A percentile compares a stretch with the other conserved stretches of the same genome.
These are phyloP conservation scores for Australoheros scitulus DNA, from an alignment of 2,113 vertebrate genomes.

Conservation along the genomic window DNA sequence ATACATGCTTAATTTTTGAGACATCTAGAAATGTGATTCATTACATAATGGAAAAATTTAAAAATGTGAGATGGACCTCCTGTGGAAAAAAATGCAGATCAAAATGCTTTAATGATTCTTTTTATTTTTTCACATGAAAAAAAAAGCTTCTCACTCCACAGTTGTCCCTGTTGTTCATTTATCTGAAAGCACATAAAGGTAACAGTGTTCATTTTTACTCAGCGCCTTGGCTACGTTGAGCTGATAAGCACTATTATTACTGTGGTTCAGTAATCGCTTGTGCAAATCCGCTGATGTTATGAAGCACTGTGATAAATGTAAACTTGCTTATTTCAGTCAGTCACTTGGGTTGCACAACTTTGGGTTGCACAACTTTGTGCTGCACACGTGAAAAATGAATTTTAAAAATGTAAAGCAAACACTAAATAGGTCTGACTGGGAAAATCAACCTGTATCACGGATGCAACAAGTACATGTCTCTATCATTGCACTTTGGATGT, in stretches of 20 bases:
- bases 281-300: constrained; percentile 28
- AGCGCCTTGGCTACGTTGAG: neutral
- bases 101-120: constrained; percentile 13
- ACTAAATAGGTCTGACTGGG: constrained; percentile 5
- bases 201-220: constrained; percentile 24
- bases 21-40: constrained; percentile 6
- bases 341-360: constrained; percentile 5
- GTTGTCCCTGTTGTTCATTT: neutral
- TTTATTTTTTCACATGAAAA: neutral
- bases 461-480: neutral
- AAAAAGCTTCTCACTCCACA: neutral
- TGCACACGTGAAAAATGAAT: constrained; percentile 13
- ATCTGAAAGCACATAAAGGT: neutral
- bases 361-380: constrained; percentile 15
- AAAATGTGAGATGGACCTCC: neutral
- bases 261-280: constrained; percentile 28
- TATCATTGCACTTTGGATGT: constrained; percentile 9
- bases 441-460: constrained; percentile 9
- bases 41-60: neutral
- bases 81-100: neutral
- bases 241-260: constrained; percentile 45
- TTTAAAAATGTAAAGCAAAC: constrained; percentile 15
- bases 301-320: constrained; percentile 38
- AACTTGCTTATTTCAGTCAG: neutral
- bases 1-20: neutral